A percentile compares a stretch with the other conserved stretches of the same genome.
Evolutionary conservation across 2,113 vertebrate species (phyloP).

Genomic region (Origma solitaria): DNA sequence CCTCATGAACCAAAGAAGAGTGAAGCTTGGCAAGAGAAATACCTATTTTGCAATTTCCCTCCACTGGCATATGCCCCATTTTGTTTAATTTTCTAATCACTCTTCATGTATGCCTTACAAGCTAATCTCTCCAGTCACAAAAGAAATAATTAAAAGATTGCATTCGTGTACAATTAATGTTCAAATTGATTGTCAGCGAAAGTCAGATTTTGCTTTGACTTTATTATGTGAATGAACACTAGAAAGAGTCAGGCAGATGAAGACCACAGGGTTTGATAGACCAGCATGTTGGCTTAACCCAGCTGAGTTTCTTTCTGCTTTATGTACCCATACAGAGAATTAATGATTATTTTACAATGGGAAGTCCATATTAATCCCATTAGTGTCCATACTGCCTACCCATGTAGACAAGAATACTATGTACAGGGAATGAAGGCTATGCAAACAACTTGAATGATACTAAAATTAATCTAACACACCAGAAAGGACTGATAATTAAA

Average conservation of each 20-base stretch:
- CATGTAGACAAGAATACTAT: neutral
- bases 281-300: neutral
- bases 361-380: neutral
- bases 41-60: neutral
- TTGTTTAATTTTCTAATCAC: neutral
- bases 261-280: neutral
- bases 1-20: neutral
- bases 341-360: neutral
- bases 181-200: neutral
- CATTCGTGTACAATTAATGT: neutral
- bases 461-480: neutral
- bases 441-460: neutral
- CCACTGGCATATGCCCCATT: neutral
- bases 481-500: neutral
- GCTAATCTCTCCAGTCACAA: neutral
- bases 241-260: conserved; percentile 11
- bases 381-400: neutral
- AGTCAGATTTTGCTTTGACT: conserved; percentile 1
- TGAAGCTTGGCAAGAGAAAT: neutral
- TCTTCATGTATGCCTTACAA: neutral
- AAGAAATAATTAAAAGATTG: neutral
- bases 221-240: conserved; percentile 21
- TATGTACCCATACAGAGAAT: neutral
- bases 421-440: neutral
- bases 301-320: neutral